Base-by-base conservation (phyloP, 2,113 vertebrate species). In the Ictidomys tridecemlineatus region DNA sequence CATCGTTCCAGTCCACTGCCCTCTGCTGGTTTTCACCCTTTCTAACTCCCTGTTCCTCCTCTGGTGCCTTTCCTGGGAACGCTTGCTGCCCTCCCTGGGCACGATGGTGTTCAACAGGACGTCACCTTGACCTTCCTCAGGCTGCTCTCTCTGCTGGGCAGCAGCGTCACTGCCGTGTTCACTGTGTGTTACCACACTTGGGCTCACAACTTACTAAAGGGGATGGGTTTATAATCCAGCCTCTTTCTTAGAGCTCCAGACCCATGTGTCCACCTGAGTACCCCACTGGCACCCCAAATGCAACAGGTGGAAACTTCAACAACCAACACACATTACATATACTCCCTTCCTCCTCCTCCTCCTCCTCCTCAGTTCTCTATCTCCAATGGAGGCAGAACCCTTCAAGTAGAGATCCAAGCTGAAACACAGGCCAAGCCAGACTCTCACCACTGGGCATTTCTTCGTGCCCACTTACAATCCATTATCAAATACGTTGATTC, bases 241-340 rank as follows among this genome's bases (percentile, higher is more conserved):
- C 67, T 93, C 74, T 83, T 95, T 77, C 85, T 80, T 91, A 51
- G 74, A 72, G 51, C 58, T 77, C 58, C 73, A 91, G 42, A 89
- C 11, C n/a, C 34, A 8, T 8, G 2, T 30, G 82, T 69, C 56
- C 37, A 67, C 67, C 13, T 4, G 20, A 39, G 13, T 45, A 10
- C 5, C 32, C 34, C 28, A 42, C 1, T 16, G 12, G 39, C 17
- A 82, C n/a, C 51, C 34, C 83, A 91, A 77, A 45, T 32, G 17
- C 67, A 85, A 77, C 67, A 94, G 73, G 30, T 63, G 65, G 48
- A 85, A 93, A 80, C 56, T 37, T 32, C 72, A 92, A 76, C 22
- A 61, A 72, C 12, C 39, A 34, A 48, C 30, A 65, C 39, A 53
- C 53, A 48, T 12, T 45, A 37, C 16, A 45, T 67, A 78, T 26